Evolutionary conservation across 2,113 vertebrate species (phyloP).

Genomic region (Elachura formosa): DNA sequence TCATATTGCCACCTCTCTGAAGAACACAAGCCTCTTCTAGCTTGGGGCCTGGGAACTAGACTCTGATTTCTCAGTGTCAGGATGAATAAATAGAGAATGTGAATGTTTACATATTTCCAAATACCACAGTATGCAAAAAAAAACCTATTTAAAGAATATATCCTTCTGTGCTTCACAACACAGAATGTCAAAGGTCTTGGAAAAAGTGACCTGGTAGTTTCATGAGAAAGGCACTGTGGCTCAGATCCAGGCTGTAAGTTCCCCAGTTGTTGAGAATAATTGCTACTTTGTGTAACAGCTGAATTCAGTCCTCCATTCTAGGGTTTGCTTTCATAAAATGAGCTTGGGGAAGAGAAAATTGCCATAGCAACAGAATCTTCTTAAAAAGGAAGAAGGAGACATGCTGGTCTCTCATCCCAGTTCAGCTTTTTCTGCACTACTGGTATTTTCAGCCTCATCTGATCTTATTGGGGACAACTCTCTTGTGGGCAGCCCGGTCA

Average conservation of each 20-base stretch:
- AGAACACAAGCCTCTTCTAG: not conserved
- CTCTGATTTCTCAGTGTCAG: constrained; percentile 2
- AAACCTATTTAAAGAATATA: constrained; percentile 26
- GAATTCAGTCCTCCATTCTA: constrained; percentile 65
- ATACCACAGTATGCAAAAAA: not conserved
- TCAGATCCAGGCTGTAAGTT: constrained; percentile 52
- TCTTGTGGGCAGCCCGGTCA: not conserved
- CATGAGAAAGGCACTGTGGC: constrained; percentile 70
- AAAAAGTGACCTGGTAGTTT: constrained; percentile 56
- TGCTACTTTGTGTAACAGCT: constrained; percentile 73
- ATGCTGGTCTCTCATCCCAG: not conserved
- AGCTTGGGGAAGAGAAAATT: constrained; percentile 54
- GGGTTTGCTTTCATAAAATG: constrained; percentile 65
- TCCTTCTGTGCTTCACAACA: constrained; percentile 1
- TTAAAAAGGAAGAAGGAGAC: constrained; percentile 56
- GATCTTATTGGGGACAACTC: not conserved
- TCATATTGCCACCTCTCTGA: not conserved
- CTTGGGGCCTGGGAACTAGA: constrained; percentile 41
- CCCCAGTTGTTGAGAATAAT: constrained; percentile 71
- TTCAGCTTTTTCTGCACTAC: not conserved
- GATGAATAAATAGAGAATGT: constrained; percentile 25
- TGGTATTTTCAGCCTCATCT: not conserved
- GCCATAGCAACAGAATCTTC: constrained; percentile 66
- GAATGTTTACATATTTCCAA: constrained; percentile 44
- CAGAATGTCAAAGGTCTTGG: constrained; percentile 48